These are phyloP conservation scores for Ptyas mucosa DNA, from an alignment of 2,113 vertebrate species.

Conservation along the genomic window DNA sequence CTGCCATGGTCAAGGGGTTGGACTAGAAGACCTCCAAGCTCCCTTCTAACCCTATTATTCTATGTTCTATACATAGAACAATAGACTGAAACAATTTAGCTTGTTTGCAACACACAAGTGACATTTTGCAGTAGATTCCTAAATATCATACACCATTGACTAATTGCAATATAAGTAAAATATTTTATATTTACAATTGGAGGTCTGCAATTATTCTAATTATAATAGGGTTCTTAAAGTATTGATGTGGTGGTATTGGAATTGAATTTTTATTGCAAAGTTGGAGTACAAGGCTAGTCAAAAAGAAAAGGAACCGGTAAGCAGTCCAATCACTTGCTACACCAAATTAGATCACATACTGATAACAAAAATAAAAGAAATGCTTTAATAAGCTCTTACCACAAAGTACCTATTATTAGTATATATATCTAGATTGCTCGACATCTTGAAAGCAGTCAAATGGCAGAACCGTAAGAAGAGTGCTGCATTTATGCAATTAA, in stretches of 20 bases:
- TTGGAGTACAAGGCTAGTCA: not conserved
- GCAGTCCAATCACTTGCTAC: not conserved
- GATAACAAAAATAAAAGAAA: not conserved
- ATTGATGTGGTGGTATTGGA: not conserved
- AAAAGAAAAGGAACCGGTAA: not conserved
- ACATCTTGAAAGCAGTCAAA: not conserved
- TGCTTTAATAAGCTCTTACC: not conserved
- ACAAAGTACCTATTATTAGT: not conserved
- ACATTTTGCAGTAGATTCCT: not conserved
- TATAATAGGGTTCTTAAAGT: constrained; percentile 5
- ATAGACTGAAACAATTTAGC: not conserved
- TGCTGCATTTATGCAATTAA: not conserved
- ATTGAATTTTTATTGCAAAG: constrained; percentile 6
- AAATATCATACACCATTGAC: not conserved
- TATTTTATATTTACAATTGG: not conserved
- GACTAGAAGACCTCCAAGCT: not conserved
- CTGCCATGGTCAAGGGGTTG: not conserved
- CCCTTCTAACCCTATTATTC: not conserved
- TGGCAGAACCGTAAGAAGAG: not conserved
- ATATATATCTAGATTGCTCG: not conserved
- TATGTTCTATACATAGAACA: not conserved
- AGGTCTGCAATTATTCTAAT: not conserved
- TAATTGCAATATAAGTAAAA: not conserved
- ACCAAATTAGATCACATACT: constrained; percentile 11
- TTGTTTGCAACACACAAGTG: not conserved